Percentiles rank a stretch among this genome's conserved stretches.
These are phyloP conservation scores for Phoxinus dragarum DNA, from an alignment of 2,797 vertebrate genomes.

Conservation along the genomic window DNA sequence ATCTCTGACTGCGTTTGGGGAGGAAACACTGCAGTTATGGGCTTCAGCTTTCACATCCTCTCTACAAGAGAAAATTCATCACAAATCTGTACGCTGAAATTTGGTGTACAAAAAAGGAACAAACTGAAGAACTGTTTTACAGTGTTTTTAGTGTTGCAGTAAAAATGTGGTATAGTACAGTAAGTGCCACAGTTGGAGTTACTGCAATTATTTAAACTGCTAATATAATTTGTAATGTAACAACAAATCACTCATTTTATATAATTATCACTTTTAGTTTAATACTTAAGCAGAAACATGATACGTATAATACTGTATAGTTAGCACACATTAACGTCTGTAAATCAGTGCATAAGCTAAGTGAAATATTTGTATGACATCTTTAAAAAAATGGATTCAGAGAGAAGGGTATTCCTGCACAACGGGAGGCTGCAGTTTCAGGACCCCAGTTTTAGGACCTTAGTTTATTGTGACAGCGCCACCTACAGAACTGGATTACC, in stretches of 20 bases:
- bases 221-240: not conserved
- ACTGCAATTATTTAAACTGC: not conserved
- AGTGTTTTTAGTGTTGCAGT: not conserved
- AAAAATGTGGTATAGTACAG: not conserved
- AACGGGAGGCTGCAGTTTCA: no score
- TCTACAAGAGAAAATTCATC: not conserved
- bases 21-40: not conserved
- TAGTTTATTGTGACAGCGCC: no score
- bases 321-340: not conserved
- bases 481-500: no score
- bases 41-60: not conserved
- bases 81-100: not conserved
- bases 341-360: not conserved
- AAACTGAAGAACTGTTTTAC: not conserved
- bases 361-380: not conserved
- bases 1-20: slow-evolving; percentile 19
- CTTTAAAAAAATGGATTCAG: not conserved
- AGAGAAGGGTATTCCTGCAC: no score
- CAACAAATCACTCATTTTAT: not conserved
- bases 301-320: not conserved
- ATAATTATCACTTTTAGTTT: not conserved
- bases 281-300: not conserved
- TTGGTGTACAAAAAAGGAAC: not conserved
- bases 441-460: no score
- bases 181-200: not conserved